Base-by-base conservation (phyloP, 2,888 invertebrate genomes). In the Merodon equestris region DNA sequence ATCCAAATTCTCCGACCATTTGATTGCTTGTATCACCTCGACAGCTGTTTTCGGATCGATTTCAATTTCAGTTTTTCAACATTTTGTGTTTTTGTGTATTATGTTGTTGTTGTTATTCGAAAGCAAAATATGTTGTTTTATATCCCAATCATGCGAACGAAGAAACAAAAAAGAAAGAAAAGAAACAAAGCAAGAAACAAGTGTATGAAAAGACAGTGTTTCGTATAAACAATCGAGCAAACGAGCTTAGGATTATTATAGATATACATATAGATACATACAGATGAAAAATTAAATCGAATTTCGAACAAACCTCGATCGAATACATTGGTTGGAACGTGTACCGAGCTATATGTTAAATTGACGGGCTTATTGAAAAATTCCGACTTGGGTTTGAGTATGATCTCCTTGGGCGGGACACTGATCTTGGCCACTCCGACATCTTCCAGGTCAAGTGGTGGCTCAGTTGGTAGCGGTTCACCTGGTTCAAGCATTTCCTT, bases 271-370 rank as follows among this genome's bases (percentile, higher is more conserved):
- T 12, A 53, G 42, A 27, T 42, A 9, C 44, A 19, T n/a, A n/a
- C n/a, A n/a, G n/a, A n/a, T n/a, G n/a, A 63, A 70, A 58, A 50
- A 42, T 19, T 36, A 64, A 19, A 34, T 40, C 44, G 44, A 14
- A 18, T 15, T 53, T 10, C n/a, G 13, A 82, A 88, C 90, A 90
- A 90, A 94, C 94, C 94, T 92, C 95, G 92, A 86, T 97, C 96
- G 88, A 95, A 98, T 71, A 98, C 97, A 89, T 97, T 98, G 77
- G 97, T 97, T 36, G 98, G 98, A 53, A 98, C 96, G 88, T 98
- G 98, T 45, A 98, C 96, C 81, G 97, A 95, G 86, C 96, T 96
- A 86, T 93, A 91, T 86, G 92, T 94, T 44, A 92, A 92, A 87
- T 96, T 96, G 27, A 94, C 93, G 27, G 92, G 91, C 79, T 93